These are phyloP conservation scores for Nyctalus aviator DNA, from an alignment of 2,797 vertebrate genomes.

Conservation along the genomic window DNA sequence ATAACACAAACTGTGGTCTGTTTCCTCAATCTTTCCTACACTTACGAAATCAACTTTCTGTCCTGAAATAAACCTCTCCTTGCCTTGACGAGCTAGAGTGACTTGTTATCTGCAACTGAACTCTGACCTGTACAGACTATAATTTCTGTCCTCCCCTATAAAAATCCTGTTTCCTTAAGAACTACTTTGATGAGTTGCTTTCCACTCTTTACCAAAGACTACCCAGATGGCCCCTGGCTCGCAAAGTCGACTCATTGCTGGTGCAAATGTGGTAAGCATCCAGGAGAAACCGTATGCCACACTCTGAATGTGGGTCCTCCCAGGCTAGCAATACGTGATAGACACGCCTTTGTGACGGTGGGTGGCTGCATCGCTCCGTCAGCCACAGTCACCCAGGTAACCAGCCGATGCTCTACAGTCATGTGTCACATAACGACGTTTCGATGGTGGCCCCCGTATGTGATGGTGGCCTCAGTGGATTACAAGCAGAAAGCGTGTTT, in stretches of 20 bases:
- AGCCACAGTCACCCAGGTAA: neutral
- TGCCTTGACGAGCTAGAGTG: neutral
- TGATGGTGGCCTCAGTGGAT: neutral
- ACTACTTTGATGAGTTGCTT: neutral
- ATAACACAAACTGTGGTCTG: neutral
- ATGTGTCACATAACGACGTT: neutral
- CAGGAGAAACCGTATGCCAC: neutral
- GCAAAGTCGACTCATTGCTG: neutral
- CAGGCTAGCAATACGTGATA: neutral
- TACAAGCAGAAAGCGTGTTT: neutral
- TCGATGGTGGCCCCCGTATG: no score
- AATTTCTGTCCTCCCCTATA: neutral
- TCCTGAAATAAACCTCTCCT: neutral
- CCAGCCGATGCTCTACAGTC: neutral
- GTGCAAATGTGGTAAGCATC: neutral
- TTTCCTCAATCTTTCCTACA: neutral
- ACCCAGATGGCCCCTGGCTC: neutral
- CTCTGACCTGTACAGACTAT: neutral
- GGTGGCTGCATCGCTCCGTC: neutral
- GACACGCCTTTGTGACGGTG: neutral
- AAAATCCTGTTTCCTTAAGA: neutral
- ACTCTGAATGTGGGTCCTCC: neutral
- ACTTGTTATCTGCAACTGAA: constrained; percentile 23
- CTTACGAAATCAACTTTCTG: neutral
- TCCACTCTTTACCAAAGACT: neutral